phyloP scores from a whole-genome alignment of 2,888 invertebrate genomes.

The Drosophila nr. fundita region DNA sequence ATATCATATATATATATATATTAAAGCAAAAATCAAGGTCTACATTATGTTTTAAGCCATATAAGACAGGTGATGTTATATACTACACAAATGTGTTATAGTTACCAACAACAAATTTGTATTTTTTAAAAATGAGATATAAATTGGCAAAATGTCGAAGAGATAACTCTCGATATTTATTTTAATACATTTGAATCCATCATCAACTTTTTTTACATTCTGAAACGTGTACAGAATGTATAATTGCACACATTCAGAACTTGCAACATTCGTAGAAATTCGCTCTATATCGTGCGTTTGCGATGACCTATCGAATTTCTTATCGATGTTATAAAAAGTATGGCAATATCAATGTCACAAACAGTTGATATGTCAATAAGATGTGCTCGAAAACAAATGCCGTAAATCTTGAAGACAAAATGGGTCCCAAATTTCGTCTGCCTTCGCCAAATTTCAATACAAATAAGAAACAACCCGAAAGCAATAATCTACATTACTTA shows the following conservation, averaged over 20 bases:
- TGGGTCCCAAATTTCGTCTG: conserved; percentile 78
- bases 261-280: neutral
- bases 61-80: neutral
- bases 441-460: conserved; percentile 81
- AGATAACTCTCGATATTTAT: neutral
- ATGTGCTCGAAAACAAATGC: neutral
- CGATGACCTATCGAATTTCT: neutral
- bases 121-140: neutral
- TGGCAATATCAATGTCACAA: neutral
- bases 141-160: neutral
- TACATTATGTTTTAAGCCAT: neutral
- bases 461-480: conserved; percentile 34
- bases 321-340: neutral
- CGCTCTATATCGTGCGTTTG: neutral
- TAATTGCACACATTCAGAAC: neutral
- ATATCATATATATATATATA: too few relatives aligned
- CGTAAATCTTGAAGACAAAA: conserved; percentile 26
- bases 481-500: conserved; percentile 67
- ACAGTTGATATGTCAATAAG: neutral
- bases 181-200: neutral
- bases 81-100: neutral
- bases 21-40: neutral
- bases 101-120: neutral
- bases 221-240: neutral
- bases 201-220: neutral